Percentiles rank a stretch among this genome's conserved stretches.
These are phyloP conservation scores for Tenodera sinensis DNA, from an alignment of 2,888 invertebrate genomes.

Conservation along the genomic window DNA sequence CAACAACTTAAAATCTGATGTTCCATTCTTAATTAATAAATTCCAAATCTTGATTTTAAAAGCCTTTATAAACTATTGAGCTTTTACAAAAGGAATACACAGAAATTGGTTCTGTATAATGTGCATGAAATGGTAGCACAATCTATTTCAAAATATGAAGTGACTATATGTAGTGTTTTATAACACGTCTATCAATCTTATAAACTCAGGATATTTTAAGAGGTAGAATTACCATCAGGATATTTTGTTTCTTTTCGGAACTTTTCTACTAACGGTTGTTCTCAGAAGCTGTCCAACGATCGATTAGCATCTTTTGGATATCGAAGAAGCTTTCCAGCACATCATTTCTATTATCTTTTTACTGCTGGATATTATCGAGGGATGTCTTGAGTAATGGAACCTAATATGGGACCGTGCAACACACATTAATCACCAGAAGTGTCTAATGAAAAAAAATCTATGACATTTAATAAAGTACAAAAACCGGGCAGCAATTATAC, in stretches of 20 bases:
- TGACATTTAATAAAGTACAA: not conserved
- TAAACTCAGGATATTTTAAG: too few species aligned
- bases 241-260: not conserved
- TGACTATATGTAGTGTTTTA: too few species aligned
- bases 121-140: too few species aligned
- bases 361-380: not conserved
- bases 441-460: not conserved
- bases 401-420: not conserved
- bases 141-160: too few species aligned
- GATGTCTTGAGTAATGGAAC: not conserved
- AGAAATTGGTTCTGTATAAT: too few species aligned
- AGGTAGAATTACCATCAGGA: too few species aligned
- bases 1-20: too few species aligned
- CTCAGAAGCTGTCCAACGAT: not conserved
- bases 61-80: too few species aligned
- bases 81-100: too few species aligned
- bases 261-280: not conserved
- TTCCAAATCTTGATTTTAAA: too few species aligned
- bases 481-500: not conserved
- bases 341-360: not conserved
- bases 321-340: not conserved
- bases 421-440: not conserved
- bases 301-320: not conserved
- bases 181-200: too few species aligned
- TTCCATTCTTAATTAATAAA: too few species aligned